Percentiles rank a stretch among this genome's conserved stretches.
These are phyloP conservation scores for Pseudochaenichthys georgianus DNA, from an alignment of 2,797 vertebrate species.

Conservation along the genomic window DNA sequence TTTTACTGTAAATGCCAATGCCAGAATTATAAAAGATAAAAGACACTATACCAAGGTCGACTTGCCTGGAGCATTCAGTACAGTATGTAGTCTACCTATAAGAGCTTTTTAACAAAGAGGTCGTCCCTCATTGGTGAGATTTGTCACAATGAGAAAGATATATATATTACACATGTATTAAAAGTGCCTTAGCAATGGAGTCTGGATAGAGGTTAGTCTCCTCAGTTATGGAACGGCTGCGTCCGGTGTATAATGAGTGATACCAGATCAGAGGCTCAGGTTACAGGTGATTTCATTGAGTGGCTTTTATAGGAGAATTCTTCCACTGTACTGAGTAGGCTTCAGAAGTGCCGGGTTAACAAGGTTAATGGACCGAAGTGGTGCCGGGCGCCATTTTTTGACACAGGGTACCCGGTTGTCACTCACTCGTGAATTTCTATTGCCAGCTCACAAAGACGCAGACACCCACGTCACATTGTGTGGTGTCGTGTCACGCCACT, in stretches of 20 bases:
- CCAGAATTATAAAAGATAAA: no score
- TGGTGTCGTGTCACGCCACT: not conserved
- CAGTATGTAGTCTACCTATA: no score
- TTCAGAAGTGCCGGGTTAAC: constrained; percentile 35
- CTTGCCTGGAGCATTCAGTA: no score
- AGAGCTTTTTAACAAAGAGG: no score
- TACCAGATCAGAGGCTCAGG: constrained; percentile 23
- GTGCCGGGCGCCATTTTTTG: constrained; percentile 29
- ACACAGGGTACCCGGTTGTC: constrained; percentile 51
- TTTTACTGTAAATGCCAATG: no score
- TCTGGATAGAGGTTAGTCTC: no score
- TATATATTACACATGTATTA: no score
- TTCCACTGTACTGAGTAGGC: constrained; percentile 21
- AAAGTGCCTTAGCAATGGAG: no score
- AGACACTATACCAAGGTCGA: no score
- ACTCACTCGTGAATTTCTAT: constrained; percentile 40
- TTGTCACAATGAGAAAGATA: no score
- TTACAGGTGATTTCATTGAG: constrained; percentile 48
- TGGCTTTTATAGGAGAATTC: constrained; percentile 27
- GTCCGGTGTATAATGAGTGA: constrained; percentile 23
- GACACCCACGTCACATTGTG: constrained; percentile 35
- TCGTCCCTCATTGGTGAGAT: no score
- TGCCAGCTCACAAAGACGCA: constrained; percentile 16
- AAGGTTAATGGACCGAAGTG: constrained; percentile 59
- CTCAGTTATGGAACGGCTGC: no score